Evolutionary conservation across 2,888 invertebrate genomes (phyloP).

Genomic region (Thysanoteuthis rhombus): DNA sequence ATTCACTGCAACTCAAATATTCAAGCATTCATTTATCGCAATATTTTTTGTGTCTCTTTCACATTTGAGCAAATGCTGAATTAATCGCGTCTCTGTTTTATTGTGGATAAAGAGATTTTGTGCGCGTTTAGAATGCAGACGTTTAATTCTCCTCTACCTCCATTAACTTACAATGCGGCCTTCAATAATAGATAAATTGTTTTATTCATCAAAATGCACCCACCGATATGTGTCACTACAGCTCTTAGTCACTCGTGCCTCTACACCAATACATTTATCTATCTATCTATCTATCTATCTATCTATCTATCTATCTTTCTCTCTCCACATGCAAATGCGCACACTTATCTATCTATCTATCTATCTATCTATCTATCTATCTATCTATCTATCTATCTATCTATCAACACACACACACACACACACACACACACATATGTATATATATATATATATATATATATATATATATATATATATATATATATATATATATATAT

Average conservation of each 20-base stretch:
- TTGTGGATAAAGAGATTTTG: background rate
- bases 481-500: background rate
- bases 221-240: background rate
- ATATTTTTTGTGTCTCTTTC: background rate
- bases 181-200: background rate
- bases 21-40: background rate
- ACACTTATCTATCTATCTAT: no score
- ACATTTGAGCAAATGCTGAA: background rate
- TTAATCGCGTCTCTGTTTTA: background rate
- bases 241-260: background rate
- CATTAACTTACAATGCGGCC: background rate
- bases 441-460: background rate
- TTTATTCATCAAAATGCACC: background rate
- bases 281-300: no score
- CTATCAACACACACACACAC: background rate
- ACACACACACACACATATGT: background rate
- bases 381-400: no score
- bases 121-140: background rate
- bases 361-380: no score
- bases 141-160: background rate
- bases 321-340: no score
- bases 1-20: background rate
- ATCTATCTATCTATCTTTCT: no score
- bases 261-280: background rate
- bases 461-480: background rate